Base-by-base conservation (phyloP, 2,113 vertebrate genomes). In the Melospiza melodia region DNA sequence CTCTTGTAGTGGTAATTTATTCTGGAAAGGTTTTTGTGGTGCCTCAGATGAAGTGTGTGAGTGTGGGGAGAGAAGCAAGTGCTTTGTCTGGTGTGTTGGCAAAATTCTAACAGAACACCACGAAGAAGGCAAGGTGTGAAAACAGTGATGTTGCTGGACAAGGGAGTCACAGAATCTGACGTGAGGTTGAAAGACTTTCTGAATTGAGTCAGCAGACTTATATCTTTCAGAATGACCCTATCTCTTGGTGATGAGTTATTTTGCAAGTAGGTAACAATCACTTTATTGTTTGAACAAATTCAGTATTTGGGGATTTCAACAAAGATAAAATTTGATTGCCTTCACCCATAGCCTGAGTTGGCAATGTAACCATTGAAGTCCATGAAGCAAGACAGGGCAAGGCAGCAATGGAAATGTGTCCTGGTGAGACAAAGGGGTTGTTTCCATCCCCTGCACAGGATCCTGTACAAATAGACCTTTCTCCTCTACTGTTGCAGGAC, bases 121-220 rank as follows among this genome's bases (percentile, higher is more conserved):
- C 0, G 9, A 24, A 22, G 49, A 55, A 46, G 51, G 13, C 21
- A 2, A 3, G 6, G 9, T 2, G 5, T 49, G 76, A 37, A 21
- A 75, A 54, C 8, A 22, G 28, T 6, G 30, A 11, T 6, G 7
- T 6, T 48, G 18, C 27, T 82, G 24, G 17, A 4, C 1, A 3
- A 15, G 43, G 25, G 10, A 46, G 31, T 23, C 44, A 10, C 28
- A 37, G 55, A 11, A 57, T 17, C 33, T 84, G 62, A 77, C 43
- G 30, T 55, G 2, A 55, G 48, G 10, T 25, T 58, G 46, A 48
- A 73, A 1, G 3, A 16, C 5, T 18, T 76, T 30, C 37, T 84
- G 84, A 41, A 57, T 31, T 61, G 22, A 55, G 28, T 43, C 49
- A 16, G 59, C 39, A 59, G 33, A 5, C 3, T 31, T 0, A 22